These are phyloP conservation scores for Leptosomus discolor DNA, from an alignment of 2,113 vertebrate genomes.

Conservation along the genomic window DNA sequence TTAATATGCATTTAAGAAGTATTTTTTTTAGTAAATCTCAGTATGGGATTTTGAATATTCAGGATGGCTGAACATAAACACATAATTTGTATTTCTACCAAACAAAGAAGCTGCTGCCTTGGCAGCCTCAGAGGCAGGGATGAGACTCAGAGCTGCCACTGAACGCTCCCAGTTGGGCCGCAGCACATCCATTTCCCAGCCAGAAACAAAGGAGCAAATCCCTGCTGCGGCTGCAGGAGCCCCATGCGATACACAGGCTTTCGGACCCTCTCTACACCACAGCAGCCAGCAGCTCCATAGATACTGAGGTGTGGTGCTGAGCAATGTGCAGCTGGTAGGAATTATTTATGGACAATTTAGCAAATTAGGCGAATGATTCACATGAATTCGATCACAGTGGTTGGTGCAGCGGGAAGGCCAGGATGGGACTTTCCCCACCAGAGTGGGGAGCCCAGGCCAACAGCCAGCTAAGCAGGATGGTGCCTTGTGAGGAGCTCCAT, in stretches of 20 bases:
- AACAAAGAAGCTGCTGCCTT: not conserved
- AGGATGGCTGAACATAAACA: not conserved
- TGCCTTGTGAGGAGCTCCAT: not conserved
- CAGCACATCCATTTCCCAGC: not conserved
- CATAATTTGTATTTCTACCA: not conserved
- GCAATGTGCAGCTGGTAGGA: not conserved
- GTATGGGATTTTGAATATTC: not conserved
- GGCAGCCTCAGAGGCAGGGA: not conserved
- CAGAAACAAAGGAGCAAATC: not conserved
- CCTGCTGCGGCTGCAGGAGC: rapidly evolving
- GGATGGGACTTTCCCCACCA: rapidly evolving
- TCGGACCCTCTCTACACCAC: rapidly evolving
- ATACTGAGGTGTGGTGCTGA: not conserved
- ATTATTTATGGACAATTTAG: slow-evolving; percentile 24
- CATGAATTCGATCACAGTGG: not conserved
- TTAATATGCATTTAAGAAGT: not conserved
- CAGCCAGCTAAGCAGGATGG: not conserved
- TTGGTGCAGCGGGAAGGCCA: not conserved
- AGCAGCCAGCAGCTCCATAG: not conserved
- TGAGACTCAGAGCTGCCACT: not conserved
- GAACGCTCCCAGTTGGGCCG: not conserved
- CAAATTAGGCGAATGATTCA: not conserved
- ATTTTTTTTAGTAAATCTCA: not conserved
- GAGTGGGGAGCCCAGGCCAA: not conserved
- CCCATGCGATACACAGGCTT: not conserved